Evolutionary conservation across 2,888 invertebrate species (phyloP), one percentile per base, ranked within the genome.

Genomic region (Lycaena phlaeas): DNA sequence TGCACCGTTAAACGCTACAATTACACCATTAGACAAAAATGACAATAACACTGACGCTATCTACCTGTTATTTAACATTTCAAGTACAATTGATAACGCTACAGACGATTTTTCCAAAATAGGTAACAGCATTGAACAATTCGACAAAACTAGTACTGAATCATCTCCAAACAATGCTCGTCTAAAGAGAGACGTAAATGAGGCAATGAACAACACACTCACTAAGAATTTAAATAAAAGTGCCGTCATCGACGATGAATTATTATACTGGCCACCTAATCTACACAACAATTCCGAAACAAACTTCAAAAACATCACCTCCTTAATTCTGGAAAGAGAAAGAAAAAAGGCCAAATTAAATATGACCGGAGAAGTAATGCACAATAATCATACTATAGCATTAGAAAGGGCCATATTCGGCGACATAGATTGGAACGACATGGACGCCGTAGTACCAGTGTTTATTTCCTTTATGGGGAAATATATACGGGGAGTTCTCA

Each of bases 381-480:
- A 56, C 6, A 58, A 52, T 15, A 71, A 79, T 45, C 72, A 64
- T 26, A 71, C 70, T 2, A 56, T 52, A 43, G 66, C 61, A 15
- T 49, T 79, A 43, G 74, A 79, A 53, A 66, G 68, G 46, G 77
- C 71, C 28, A 72, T 81, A 64, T 81, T 81, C 45, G 77, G 77
- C 15, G 61, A 77, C 26, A 68, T 75, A 1, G 62, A 84, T 46
- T 82, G 84, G 82, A 61, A 75, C 44, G 74, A 84, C 42, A 59
- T 79, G 2, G 72, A 71, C 42, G 57, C 65, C n/a, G 67, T 81
- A 5, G 73, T 66, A 9, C 78, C 79, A 11, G 68, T 69, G 7
- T 77, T 82, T 42, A 61, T 77, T 52, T 76, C 78, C 6, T 78
- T 79, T 45, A 63, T 81, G 4, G 84, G 84, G 7, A 84, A 84